These are phyloP conservation scores for Paracanthobrama guichenoti DNA, from an alignment of 2,113 vertebrate species.

Conservation along the genomic window DNA sequence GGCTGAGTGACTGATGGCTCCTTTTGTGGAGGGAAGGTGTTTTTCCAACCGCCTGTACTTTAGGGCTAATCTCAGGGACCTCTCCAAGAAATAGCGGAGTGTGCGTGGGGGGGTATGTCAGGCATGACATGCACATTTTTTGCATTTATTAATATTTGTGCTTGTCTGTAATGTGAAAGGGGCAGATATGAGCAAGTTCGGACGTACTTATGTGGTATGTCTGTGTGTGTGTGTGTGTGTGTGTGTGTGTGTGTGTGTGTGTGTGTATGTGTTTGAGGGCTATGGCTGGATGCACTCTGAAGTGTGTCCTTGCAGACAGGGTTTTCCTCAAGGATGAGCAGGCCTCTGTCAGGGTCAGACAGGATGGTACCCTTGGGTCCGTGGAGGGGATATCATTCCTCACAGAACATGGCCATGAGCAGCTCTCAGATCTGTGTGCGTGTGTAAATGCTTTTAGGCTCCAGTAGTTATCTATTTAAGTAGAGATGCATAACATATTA, in stretches of 20 bases:
- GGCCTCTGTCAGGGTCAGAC: slow-evolving; percentile 44
- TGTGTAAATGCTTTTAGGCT: slow-evolving; percentile 38
- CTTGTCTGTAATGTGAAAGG: not conserved
- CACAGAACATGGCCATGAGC: slow-evolving; percentile 31
- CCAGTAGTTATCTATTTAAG: slow-evolving; percentile 26
- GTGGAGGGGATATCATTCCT: slow-evolving; percentile 29
- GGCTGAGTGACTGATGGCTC: slow-evolving; percentile 48
- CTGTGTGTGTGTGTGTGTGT: slow-evolving; percentile 18
- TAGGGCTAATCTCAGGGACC: slow-evolving; percentile 17
- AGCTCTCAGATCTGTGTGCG: slow-evolving; percentile 8
- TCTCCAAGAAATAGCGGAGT: not conserved
- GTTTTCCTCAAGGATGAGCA: slow-evolving; percentile 43
- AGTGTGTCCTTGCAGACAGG: slow-evolving; percentile 39
- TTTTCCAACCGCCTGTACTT: slow-evolving; percentile 33
- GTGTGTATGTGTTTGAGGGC: slow-evolving; percentile 16
- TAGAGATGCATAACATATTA: not conserved
- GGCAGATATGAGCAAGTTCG: not conserved
- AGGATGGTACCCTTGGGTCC: slow-evolving; percentile 41
- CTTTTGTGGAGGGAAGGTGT: slow-evolving; percentile 47
- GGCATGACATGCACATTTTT: not conserved
- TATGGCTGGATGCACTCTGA: not conserved
- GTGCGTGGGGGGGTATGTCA: not conserved
- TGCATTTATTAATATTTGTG: not conserved
- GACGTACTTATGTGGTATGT: not conserved
- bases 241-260: slow-evolving; percentile 1